Evolutionary conservation across 2,113 vertebrate genomes (phyloP).

Genomic region (Nansenia antarctica): DNA sequence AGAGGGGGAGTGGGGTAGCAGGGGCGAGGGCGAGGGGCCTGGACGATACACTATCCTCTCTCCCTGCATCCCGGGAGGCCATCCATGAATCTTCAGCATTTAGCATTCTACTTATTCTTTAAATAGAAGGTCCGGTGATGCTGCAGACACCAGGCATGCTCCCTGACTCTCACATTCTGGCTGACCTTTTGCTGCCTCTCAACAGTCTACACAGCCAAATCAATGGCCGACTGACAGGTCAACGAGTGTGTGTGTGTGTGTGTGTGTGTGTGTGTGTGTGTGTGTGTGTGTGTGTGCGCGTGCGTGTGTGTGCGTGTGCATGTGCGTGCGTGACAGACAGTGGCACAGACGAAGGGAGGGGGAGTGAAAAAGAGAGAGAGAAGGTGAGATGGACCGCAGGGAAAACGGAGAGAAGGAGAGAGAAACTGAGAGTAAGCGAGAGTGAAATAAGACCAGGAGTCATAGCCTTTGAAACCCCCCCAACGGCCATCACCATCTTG

Average conservation of each 20-base stretch:
- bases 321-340: no score
- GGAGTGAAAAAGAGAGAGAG: neutral
- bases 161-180: neutral
- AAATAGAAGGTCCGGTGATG: constrained; percentile 33
- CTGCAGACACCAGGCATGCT: constrained; percentile 17
- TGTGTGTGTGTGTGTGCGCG: no score
- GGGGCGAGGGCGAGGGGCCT: constrained; percentile 4
- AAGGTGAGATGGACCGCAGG: no score
- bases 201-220: neutral
- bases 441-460: neutral
- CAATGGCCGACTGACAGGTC: neutral
- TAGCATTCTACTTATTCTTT: constrained; percentile 37
- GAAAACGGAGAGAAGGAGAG: neutral
- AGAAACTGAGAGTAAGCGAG: neutral
- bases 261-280: no score
- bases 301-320: no score
- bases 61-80: neutral
- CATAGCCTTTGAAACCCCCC: neutral
- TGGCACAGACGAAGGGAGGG: no score
- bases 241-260: no score
- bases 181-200: neutral
- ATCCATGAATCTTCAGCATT: constrained; percentile 33
- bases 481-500: no score
- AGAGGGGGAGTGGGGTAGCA: no score
- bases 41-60: constrained; percentile 12